Conservation (phyloP, 2,113 vertebrate genomes). For the Rhinichthys klamathensis region DNA sequence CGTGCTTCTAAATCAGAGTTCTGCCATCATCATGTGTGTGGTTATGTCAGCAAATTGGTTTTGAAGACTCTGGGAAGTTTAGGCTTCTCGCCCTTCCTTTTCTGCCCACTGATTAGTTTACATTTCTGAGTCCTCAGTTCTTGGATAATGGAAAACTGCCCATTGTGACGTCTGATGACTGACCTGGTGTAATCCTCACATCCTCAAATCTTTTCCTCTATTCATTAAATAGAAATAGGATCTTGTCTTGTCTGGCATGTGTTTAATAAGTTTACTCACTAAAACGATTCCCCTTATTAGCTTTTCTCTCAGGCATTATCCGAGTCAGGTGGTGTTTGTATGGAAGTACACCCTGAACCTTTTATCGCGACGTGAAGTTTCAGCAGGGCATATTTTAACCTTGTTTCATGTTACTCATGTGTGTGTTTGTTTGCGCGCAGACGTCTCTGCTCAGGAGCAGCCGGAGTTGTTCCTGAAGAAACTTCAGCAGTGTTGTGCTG, state of each 20-base stretch:
- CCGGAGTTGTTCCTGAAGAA: slow-evolving; percentile 99
- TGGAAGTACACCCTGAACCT: slow-evolving; percentile 2
- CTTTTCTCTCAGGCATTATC: not conserved
- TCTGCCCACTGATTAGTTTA: not conserved
- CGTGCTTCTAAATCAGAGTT: not conserved
- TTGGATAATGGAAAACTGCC: not conserved
- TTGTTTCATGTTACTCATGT: not conserved
- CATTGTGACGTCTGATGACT: not conserved
- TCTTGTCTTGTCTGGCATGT: not conserved
- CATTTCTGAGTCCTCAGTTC: not conserved
- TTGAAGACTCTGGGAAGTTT: slow-evolving; percentile 1
- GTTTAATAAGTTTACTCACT: not conserved
- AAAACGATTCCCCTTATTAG: not conserved
- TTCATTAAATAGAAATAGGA: not conserved
- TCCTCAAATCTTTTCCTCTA: not conserved
- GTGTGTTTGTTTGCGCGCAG: slow-evolving; percentile 76
- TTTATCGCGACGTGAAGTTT: not conserved
- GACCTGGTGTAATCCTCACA: not conserved
- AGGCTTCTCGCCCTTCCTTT: not conserved
- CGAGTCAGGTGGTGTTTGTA: not conserved
- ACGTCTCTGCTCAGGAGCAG: slow-evolving; percentile 97
- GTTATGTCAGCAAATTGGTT: not conserved
- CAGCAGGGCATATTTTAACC: not conserved
- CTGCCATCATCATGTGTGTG: not conserved
- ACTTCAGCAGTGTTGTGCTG: slow-evolving; percentile 99